Evolutionary conservation across 2,888 invertebrate species (phyloP), one percentile per base, ranked within the genome.

Genomic region (Idaea biselata): DNA sequence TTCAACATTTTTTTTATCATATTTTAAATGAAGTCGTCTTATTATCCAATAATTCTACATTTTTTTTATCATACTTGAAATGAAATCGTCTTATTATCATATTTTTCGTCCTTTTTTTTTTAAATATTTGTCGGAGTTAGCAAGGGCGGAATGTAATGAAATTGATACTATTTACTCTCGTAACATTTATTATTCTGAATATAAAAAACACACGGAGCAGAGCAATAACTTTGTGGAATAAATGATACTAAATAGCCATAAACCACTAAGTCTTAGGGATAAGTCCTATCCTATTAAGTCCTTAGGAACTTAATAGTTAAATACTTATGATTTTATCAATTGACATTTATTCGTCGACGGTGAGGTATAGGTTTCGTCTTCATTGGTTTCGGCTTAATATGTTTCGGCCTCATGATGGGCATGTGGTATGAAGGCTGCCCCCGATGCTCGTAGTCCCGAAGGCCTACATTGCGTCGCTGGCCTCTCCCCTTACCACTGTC

Each of bases 111-210:
- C 1, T 5, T 25, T 3, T 25, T 3, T 5, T 25, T 3, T 25
- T 25, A 25, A n/a, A 4, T 32, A 4, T 32, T 8, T 44, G 44
- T 44, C 14, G 14, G 14, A 33, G 2, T 11, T 44, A 14, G 11
- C 11, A 33, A 33, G 44, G 44, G 44, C 1, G 25, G 1, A 32
- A 32, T 32, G 32, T 14, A 44, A 44, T 44, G 2, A 44, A 44
- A 44, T 44, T 11, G 11, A 44, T 11, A 44, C 44, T 11, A 54
- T 18, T 57, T 61, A 62, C 66, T 63, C 66, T 62, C 56, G 6
- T 64, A 60, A 55, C 62, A 17, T 55, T 66, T 58, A 18, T 56
- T 64, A 66, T 64, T 64, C 58, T 62, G 60, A 64, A 66, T 64
- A 64, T 17, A 56, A 16, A 25, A 63, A 66, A 18, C 57, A 59